phyloP scores from a whole-genome alignment of 2,797 vertebrate species.

The Syngnathus acus region DNA sequence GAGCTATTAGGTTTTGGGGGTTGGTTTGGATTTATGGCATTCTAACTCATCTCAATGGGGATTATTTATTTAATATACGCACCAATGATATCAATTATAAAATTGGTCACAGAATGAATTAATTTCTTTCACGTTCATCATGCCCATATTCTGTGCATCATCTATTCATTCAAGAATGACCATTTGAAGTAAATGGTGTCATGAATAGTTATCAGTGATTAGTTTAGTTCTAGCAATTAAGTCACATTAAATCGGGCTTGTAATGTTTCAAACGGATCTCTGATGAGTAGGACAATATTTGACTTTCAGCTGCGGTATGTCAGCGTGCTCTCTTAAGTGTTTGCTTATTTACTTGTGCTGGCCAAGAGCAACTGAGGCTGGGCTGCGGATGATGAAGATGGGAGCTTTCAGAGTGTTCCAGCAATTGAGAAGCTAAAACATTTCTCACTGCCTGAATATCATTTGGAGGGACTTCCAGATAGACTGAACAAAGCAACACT shows the following conservation, averaged over 20 bases:
- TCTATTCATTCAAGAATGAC: background rate
- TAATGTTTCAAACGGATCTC: background rate
- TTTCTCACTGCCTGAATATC: background rate
- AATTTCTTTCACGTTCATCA: background rate
- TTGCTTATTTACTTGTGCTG: background rate
- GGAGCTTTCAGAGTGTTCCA: background rate
- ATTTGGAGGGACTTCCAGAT: slow-evolving; percentile 1
- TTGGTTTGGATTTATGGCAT: no score
- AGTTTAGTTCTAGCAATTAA: background rate
- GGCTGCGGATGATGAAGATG: background rate
- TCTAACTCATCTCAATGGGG: no score
- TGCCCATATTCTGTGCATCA: no score
- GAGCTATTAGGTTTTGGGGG: no score
- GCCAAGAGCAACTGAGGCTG: background rate
- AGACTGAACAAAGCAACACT: slow-evolving; percentile 24
- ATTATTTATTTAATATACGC: no score
- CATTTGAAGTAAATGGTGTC: background rate
- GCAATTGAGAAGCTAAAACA: background rate
- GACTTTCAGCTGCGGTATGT: background rate
- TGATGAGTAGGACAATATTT: background rate
- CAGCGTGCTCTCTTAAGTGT: background rate
- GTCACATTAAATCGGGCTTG: background rate
- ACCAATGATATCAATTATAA: no score
- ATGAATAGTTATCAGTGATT: no score
- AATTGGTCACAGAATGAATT: background rate